These are phyloP conservation scores for Chiloscyllium punctatum DNA, from an alignment of 2,797 vertebrate species.

Conservation along the genomic window DNA sequence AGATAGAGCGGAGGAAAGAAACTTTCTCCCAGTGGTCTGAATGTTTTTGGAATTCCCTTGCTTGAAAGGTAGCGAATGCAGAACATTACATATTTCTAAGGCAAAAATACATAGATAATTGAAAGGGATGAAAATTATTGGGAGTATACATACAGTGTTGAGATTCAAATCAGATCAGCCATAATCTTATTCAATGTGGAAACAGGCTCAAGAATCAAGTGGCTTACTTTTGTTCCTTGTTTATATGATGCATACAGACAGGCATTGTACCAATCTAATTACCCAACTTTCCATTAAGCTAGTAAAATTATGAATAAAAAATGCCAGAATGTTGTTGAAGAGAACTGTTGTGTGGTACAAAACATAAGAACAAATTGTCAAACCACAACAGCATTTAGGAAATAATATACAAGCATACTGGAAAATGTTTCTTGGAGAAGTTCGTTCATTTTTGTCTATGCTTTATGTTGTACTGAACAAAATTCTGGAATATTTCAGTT, in stretches of 20 bases:
- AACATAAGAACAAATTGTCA: background rate
- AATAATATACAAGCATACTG: background rate
- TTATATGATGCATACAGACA: background rate
- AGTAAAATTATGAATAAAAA: background rate
- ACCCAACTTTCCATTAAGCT: background rate
- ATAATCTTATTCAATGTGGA: too few species aligned
- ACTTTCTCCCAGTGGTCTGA: too few species aligned
- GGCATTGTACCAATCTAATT: background rate
- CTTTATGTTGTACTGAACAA: background rate
- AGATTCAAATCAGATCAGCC: too few species aligned
- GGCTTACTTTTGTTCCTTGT: too few species aligned
- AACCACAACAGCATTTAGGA: background rate
- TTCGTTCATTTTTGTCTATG: background rate
- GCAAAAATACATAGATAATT: too few species aligned
- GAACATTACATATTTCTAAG: too few species aligned
- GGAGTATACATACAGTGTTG: too few species aligned
- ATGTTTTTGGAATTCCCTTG: too few species aligned
- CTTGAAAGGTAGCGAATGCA: too few species aligned
- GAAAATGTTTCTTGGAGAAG: background rate
- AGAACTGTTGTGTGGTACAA: background rate
- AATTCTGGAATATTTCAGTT: background rate
- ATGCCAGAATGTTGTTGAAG: background rate
- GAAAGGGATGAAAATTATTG: too few species aligned
- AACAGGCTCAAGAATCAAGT: too few species aligned
- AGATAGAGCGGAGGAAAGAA: too few species aligned